Conservation (phyloP, 2,113 vertebrate genomes). For the Centropus unirufus region DNA sequence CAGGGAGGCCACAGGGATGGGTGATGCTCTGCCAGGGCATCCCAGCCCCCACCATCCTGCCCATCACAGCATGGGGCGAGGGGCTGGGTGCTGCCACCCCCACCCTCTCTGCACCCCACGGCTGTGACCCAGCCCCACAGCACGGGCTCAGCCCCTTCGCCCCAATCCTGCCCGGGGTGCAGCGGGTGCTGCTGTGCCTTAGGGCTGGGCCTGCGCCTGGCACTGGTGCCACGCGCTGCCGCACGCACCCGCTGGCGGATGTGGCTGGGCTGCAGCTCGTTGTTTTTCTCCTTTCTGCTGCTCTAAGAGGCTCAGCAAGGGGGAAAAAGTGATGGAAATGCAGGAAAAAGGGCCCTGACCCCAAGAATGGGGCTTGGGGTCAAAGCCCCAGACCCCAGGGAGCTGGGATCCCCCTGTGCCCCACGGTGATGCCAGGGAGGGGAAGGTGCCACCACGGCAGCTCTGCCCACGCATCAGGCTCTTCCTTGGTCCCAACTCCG, state of each 20-base stretch:
- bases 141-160: not conserved
- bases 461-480: not conserved
- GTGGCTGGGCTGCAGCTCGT: not conserved
- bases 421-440: fast-evolving
- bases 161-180: fast-evolving
- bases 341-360: no score
- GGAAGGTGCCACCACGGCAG: fast-evolving
- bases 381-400: not conserved
- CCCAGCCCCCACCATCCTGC: not conserved
- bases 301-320: not conserved
- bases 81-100: not conserved
- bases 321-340: fast-evolving
- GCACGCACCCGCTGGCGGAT: not conserved
- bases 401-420: no score
- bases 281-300: not conserved
- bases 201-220: not conserved
- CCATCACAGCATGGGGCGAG: fast-evolving
- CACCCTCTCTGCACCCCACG: fast-evolving
- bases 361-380: fast-evolving
- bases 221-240: fast-evolving
- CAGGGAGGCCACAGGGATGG: not conserved
- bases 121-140: no score
- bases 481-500: fast-evolving
- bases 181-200: fast-evolving
- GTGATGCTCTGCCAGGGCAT: not conserved